Evolutionary conservation across 2,797 vertebrate species (phyloP).

Genomic region (Danio choprae): DNA sequence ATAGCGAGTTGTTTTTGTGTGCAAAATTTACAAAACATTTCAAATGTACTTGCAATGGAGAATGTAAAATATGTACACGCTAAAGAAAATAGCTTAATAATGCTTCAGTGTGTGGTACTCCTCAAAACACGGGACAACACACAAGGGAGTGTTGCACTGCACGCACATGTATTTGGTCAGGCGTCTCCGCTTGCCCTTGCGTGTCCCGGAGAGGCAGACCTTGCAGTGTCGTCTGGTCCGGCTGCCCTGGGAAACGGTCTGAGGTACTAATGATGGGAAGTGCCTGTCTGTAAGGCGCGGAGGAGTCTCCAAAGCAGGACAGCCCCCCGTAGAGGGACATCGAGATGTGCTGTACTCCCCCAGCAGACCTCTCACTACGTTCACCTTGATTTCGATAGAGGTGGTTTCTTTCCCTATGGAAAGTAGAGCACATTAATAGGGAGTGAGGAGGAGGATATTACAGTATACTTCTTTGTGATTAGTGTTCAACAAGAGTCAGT

Average conservation of each 20-base stretch:
- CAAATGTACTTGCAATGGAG: too few relatives aligned
- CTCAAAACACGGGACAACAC: too few relatives aligned
- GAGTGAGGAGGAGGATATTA: too few relatives aligned
- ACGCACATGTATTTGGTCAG: background rate
- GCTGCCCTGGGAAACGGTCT: background rate
- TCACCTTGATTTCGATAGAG: too few relatives aligned
- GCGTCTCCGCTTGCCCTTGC: background rate
- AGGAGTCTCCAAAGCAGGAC: background rate
- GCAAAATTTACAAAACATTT: too few relatives aligned
- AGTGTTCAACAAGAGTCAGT: too few relatives aligned
- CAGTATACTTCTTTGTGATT: too few relatives aligned
- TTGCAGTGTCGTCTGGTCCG: background rate
- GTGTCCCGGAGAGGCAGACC: background rate
- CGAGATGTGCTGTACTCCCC: background rate
- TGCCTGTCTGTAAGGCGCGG: background rate
- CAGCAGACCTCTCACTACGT: background rate
- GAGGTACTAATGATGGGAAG: background rate
- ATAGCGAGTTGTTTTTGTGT: too few relatives aligned
- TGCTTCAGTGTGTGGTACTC: too few relatives aligned
- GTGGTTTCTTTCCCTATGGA: too few relatives aligned
- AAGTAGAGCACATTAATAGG: too few relatives aligned
- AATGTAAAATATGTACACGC: too few relatives aligned
- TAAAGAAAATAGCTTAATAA: background rate
- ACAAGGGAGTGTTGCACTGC: background rate
- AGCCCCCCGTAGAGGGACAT: background rate